These are phyloP conservation scores for Thumatha senex DNA, from an alignment of 2,888 invertebrate species.

Conservation along the genomic window DNA sequence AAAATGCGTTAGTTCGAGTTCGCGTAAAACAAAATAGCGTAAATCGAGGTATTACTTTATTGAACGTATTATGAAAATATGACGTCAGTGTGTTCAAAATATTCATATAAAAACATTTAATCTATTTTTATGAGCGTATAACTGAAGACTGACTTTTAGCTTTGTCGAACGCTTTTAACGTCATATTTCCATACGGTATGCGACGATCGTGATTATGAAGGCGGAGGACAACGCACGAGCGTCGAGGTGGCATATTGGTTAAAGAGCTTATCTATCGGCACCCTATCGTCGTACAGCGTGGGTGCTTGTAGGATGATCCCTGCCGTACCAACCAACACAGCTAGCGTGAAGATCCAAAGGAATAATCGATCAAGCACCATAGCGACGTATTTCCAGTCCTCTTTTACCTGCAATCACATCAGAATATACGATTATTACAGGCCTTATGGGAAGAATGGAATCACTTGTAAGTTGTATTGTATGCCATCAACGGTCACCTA, in stretches of 20 bases:
- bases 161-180: constrained; percentile 2
- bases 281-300: constrained; percentile 95
- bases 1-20: too few species aligned
- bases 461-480: too few species aligned
- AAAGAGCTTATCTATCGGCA: constrained; percentile 94
- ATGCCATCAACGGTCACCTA: too few species aligned
- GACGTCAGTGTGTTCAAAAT: constrained; percentile 20
- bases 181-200: constrained; percentile 16
- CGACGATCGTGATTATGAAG: constrained; percentile 63
- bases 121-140: too few species aligned
- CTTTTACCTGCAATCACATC: constrained; percentile 87
- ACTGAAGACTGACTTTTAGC: too few species aligned
- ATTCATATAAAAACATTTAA: too few species aligned
- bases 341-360: constrained; percentile 98
- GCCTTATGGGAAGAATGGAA: too few species aligned
- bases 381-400: constrained; percentile 99
- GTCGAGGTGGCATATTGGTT: constrained; percentile 92
- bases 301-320: constrained; percentile 98
- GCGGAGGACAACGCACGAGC: constrained; percentile 90
- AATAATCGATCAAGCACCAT: constrained; percentile 98
- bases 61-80: constrained; percentile 13
- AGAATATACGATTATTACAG: background rate
- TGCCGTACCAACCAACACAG: constrained; percentile 96
- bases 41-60: too few species aligned
- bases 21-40: too few species aligned